Base-by-base conservation (phyloP, 2,888 invertebrate genomes). In the Scotopteryx bipunctaria region DNA sequence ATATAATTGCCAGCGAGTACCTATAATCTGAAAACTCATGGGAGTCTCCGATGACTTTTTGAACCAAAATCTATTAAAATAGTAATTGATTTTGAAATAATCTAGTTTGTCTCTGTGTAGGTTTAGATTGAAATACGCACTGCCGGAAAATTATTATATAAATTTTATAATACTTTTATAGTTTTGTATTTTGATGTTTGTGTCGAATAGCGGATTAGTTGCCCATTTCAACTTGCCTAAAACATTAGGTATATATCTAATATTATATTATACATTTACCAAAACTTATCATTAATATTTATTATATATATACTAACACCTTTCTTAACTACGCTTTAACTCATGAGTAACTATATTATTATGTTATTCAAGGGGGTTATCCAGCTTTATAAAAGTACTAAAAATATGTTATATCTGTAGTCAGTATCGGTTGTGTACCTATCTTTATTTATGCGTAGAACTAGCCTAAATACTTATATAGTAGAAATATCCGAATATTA, bases 391-490 rank as follows among this genome's bases (percentile, higher is more conserved):
- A 45, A 42, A 37, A 56, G 27, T 37, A 13, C 33, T 38, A 37
- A 16, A 37, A 29, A 57, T 40, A 40, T 51, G 33, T 58, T 60
- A 58, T 55, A 57, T 61, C 62, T 58, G 61, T 64, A 69, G 65
- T 51, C 62, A 64, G 69, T 75, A 78, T 84, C 64, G 80, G 82
- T 85, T 85, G 81, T 84, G 81, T 80, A 73, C 56, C 66, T 76
- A 75, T 73, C 69, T 81, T 82, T 80, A 78, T 78, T 75, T 73
- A 74, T 72, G 66, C 63, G 71, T 83, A 81, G 71, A 69, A 71
- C 73, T 66, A 58, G 55, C 64, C 61, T 63, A 68, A 11, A 69
- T 72, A 71, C 73, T 75, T 78, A 74, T 70, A 76, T 85, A 81
- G 79, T 70, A 70, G 73, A 69, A 60, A 68, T 69, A 75, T 75